phyloP scores from a whole-genome alignment of 2,888 invertebrate species.

The Arctia plantaginis region DNA sequence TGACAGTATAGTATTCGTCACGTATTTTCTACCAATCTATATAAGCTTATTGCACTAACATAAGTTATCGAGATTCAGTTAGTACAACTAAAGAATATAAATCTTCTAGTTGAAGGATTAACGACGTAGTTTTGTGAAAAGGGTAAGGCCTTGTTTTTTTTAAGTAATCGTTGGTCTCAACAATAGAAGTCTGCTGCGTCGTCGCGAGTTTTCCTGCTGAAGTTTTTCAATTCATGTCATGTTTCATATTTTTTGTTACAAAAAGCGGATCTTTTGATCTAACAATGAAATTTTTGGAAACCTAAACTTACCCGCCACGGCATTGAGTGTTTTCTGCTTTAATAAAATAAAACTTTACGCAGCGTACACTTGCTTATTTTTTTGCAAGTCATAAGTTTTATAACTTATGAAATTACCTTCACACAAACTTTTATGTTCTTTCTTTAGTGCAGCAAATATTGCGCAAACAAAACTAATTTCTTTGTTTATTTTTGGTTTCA shows the following conservation, averaged over 20 bases:
- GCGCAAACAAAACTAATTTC: not conserved
- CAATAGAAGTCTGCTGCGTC: conserved; percentile 60
- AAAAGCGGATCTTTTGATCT: conserved; percentile 72
- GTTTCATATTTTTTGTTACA: conserved; percentile 73
- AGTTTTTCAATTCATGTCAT: conserved; percentile 78
- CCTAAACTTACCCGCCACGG: conserved; percentile 62
- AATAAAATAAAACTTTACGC: conserved; percentile 68
- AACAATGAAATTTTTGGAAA: conserved; percentile 66
- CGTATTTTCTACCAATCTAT: conserved; percentile 16
- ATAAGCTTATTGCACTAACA: conserved; percentile 18
- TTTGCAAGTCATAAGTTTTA: conserved; percentile 53
- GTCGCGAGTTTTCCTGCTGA: conserved; percentile 62
- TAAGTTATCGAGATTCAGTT: conserved; percentile 17
- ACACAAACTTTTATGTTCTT: conserved; percentile 42
- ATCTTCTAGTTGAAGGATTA: conserved; percentile 23
- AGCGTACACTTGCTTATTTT: conserved; percentile 50
- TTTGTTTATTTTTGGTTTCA: not conserved
- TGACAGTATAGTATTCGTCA: conserved; percentile 31
- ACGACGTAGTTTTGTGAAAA: conserved; percentile 36
- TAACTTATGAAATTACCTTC: conserved; percentile 50
- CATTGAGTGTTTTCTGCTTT: conserved; percentile 56
- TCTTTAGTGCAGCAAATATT: conserved; percentile 22
- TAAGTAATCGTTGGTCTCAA: conserved; percentile 56
- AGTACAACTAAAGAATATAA: not conserved
- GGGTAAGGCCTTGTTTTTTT: conserved; percentile 35